Conservation (phyloP, 2,113 vertebrate species). For the Salvelinus fontinalis region DNA sequence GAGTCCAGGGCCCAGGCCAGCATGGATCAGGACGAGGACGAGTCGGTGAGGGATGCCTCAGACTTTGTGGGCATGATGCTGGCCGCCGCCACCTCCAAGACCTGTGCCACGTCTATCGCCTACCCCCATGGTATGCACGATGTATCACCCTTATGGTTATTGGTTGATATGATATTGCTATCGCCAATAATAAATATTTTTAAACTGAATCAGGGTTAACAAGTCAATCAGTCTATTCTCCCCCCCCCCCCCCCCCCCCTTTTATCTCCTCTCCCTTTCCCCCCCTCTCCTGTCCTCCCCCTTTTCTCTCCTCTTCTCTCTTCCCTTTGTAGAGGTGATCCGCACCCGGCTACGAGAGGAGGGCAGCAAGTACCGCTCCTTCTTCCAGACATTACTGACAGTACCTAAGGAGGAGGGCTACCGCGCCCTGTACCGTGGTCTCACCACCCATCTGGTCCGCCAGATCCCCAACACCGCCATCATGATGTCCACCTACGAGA, state of each 20-base stretch:
- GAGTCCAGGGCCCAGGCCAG: conserved; percentile 80
- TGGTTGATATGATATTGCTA: too few relatives aligned
- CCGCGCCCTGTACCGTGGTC: conserved; percentile 90
- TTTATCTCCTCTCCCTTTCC: background rate
- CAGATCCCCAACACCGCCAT: conserved; percentile 99
- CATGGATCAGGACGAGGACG: conserved; percentile 84
- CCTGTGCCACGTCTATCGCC: conserved; percentile 94
- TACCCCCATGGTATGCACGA: conserved; percentile 89
- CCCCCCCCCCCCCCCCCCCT: too few relatives aligned
- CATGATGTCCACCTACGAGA: conserved; percentile 98
- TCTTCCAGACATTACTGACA: conserved; percentile 90
- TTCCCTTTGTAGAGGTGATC: conserved; percentile 85
- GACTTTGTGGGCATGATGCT: conserved; percentile 98
- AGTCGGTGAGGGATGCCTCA: conserved; percentile 84
- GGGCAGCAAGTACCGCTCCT: conserved; percentile 94
- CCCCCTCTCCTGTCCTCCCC: too few relatives aligned
- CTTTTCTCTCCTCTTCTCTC: background rate
- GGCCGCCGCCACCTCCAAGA: conserved; percentile 97
- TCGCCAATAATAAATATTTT: too few relatives aligned
- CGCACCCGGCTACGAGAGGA: conserved; percentile 97
- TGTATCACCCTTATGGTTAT: too few relatives aligned
- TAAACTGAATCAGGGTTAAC: too few relatives aligned
- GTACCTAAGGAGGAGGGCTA: conserved; percentile 94
- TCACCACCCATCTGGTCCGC: conserved; percentile 93
- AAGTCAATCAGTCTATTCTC: too few relatives aligned